A percentile compares a stretch with the other conserved stretches of the same genome.
These are phyloP conservation scores for Cryptoblepharus egeriae DNA, from an alignment of 2,797 vertebrate species.

Conservation along the genomic window DNA sequence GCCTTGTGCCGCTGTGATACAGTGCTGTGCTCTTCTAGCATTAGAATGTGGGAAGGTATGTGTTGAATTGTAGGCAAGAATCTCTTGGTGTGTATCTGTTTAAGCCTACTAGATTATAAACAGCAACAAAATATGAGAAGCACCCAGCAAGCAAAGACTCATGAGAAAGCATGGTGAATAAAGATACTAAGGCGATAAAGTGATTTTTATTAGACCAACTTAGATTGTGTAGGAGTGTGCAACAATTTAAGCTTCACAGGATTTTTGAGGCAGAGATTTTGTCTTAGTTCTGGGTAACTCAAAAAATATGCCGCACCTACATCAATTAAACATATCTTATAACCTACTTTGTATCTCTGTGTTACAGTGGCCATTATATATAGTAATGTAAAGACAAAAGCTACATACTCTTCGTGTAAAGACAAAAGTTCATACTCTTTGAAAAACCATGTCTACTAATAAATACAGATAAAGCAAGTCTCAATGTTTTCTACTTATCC, in stretches of 20 bases:
- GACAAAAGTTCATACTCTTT: neutral
- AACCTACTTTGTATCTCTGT: neutral
- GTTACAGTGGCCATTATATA: neutral
- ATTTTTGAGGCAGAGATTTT: neutral
- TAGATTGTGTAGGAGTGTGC: neutral
- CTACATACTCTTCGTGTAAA: neutral
- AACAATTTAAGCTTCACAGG: neutral
- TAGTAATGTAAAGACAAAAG: too few relatives aligned
- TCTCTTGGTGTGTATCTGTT: neutral
- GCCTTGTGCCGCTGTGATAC: neutral
- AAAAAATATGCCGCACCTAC: neutral
- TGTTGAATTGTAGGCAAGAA: neutral
- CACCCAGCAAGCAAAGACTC: fast-evolving
- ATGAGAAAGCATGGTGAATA: neutral
- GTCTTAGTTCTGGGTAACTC: neutral
- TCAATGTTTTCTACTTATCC: neutral
- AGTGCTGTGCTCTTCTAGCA: neutral
- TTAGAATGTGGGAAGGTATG: neutral
- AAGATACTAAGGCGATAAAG: neutral
- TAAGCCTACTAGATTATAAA: too few relatives aligned
- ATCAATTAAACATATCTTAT: neutral
- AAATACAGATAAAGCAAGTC: neutral
- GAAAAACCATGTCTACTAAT: neutral
- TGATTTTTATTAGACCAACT: neutral
- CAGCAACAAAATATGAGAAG: neutral